Percentiles rank a stretch among this genome's conserved stretches.
Evolutionary conservation across 2,888 invertebrate species (phyloP).

Genomic region (Linyphia triangularis): DNA sequence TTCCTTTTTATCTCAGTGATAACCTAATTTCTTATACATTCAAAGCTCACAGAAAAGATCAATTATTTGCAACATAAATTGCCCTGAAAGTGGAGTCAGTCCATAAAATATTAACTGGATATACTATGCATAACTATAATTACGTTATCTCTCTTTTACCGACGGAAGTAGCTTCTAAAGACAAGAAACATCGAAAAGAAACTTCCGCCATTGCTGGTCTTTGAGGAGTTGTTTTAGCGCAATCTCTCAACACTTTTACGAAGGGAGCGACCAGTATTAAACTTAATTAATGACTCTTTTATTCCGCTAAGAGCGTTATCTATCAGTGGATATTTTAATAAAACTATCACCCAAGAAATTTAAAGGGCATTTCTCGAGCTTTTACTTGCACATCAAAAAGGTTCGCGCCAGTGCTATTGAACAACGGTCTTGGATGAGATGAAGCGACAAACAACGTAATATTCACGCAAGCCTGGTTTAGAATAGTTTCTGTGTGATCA

Average conservation of each 20-base stretch:
- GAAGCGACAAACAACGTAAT: conserved; percentile 48
- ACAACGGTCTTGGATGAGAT: conserved; percentile 12
- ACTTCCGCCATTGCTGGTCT: neutral
- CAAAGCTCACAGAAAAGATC: neutral
- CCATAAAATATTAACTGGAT: neutral
- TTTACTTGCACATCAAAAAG: neutral
- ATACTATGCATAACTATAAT: neutral
- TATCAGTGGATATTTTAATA: conserved; percentile 6
- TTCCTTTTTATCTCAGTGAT: neutral
- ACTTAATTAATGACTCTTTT: conserved; percentile 15
- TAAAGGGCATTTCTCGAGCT: neutral
- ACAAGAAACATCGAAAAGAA: neutral
- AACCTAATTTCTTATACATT: neutral
- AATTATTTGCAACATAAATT: neutral
- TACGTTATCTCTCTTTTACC: neutral
- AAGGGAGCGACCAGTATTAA: neutral
- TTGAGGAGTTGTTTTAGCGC: neutral
- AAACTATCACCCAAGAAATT: conserved; percentile 7
- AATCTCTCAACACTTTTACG: conserved; percentile 12
- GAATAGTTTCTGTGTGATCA: conserved; percentile 27
- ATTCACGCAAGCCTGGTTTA: conserved; percentile 35
- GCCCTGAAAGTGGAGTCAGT: neutral
- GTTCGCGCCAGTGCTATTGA: neutral
- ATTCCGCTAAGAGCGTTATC: conserved; percentile 5
- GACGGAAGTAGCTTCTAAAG: neutral